phyloP scores from a whole-genome alignment of 2,888 invertebrate genomes.

The Drosophila neoperkinsi region DNA sequence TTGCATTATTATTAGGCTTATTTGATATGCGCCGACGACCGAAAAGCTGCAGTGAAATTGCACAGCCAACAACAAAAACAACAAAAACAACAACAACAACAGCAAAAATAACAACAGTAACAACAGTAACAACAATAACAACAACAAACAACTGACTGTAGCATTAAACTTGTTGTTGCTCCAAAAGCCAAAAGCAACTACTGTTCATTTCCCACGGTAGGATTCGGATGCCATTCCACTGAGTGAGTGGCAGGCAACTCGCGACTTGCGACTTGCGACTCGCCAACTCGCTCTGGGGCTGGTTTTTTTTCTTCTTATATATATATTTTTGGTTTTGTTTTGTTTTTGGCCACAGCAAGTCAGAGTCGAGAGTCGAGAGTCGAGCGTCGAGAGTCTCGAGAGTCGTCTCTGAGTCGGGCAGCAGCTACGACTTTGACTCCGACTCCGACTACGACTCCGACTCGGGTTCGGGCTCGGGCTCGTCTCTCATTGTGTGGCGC shows the following conservation, averaged over 20 bases:
- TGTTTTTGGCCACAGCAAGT: conserved; percentile 18
- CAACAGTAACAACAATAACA: conserved; percentile 35
- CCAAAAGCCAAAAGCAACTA: conserved; percentile 79
- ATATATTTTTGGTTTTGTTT: conserved; percentile 2
- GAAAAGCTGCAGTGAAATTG: conserved; percentile 76
- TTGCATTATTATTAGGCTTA: conserved; percentile 79
- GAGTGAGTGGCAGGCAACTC: conserved; percentile 70
- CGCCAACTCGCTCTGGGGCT: conserved; percentile 38
- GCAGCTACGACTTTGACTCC: not conserved
- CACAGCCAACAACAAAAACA: conserved; percentile 55
- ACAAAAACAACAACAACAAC: conserved; percentile 33
- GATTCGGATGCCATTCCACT: conserved; percentile 79
- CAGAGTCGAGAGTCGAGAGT: conserved; percentile 8
- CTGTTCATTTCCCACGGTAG: conserved; percentile 85
- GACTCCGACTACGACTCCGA: not conserved
- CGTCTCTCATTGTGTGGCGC: conserved; percentile 53
- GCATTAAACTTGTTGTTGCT: conserved; percentile 70
- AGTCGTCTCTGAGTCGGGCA: conserved; percentile 21
- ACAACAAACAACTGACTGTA: conserved; percentile 49
- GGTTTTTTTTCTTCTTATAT: conserved; percentile 13
- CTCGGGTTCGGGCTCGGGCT: conserved; percentile 14
- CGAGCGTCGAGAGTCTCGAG: conserved; percentile 7
- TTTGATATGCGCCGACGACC: conserved; percentile 76
- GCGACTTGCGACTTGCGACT: conserved; percentile 43
- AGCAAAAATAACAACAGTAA: conserved; percentile 30